phyloP scores from a whole-genome alignment of 2,888 invertebrate genomes.

The Stenotaenia linearis region DNA sequence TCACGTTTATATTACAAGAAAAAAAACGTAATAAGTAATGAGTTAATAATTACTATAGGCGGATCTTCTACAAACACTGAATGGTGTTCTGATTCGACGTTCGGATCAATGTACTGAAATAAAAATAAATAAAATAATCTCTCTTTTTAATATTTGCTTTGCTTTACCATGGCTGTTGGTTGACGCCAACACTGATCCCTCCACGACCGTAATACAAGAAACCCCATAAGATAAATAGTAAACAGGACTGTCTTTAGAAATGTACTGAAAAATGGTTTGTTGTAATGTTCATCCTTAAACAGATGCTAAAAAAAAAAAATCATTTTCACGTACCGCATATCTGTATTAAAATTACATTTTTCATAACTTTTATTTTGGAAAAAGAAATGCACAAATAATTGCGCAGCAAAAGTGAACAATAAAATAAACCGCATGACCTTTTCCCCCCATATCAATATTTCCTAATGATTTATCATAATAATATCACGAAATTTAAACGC shows the following conservation, averaged over 20 bases:
- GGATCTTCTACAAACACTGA: neutral
- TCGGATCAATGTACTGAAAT: neutral
- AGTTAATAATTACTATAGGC: neutral
- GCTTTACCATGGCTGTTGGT: constrained; percentile 48
- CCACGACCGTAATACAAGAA: constrained; percentile 85
- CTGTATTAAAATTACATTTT: too few species aligned
- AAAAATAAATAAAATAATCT: neutral
- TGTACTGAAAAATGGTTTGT: constrained; percentile 92
- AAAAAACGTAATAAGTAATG: neutral
- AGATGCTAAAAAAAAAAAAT: constrained; percentile 64
- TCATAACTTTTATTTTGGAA: neutral
- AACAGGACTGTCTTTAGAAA: constrained; percentile 94
- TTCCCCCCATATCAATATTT: too few species aligned
- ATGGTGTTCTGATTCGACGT: neutral
- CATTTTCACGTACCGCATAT: too few species aligned
- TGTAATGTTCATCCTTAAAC: constrained; percentile 73
- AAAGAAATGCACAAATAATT: neutral
- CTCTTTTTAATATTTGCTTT: neutral
- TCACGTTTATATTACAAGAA: neutral
- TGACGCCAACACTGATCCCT: constrained; percentile 72
- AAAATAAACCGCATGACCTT: too few species aligned
- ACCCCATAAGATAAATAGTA: constrained; percentile 79
- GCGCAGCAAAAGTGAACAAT: too few species aligned
- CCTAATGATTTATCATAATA: too few species aligned
- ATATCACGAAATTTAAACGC: too few species aligned